These are phyloP conservation scores for Hermaeophaga mercurialis DNA, from an alignment of 2,888 invertebrate species.

Conservation along the genomic window DNA sequence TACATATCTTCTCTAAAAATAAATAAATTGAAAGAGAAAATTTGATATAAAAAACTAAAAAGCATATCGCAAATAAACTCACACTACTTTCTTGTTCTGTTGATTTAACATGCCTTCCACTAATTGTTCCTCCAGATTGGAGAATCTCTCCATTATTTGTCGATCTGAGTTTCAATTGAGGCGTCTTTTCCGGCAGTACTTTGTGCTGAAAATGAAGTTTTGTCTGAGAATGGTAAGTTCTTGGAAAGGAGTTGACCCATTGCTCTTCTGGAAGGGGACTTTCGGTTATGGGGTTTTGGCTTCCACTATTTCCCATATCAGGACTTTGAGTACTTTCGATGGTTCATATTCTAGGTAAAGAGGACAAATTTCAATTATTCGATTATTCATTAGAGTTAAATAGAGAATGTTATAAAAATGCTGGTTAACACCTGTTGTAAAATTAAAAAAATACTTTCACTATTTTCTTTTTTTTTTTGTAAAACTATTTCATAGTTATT, in stretches of 20 bases:
- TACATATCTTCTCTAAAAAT: conserved; percentile 5
- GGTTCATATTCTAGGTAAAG: conserved; percentile 33
- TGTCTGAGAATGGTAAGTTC: conserved; percentile 40
- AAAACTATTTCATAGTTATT: no score
- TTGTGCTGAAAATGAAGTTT: conserved; percentile 46
- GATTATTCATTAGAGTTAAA: no score
- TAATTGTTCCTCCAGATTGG: conserved; percentile 82
- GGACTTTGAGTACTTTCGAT: conserved; percentile 12
- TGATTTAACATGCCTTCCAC: conserved; percentile 61
- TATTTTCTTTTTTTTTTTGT: no score
- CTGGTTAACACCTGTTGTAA: no score
- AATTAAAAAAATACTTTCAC: no score
- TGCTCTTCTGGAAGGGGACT: conserved; percentile 40
- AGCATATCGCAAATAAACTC: conserved; percentile 14
- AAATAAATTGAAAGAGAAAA: no score
- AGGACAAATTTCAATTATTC: no score
- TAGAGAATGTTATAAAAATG: no score
- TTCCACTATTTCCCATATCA: conserved; percentile 56
- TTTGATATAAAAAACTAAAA: no score
- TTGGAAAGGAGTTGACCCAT: conserved; percentile 52
- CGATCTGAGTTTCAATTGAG: conserved; percentile 67
- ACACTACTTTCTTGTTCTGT: conserved; percentile 31
- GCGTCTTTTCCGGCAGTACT: conserved; percentile 72
- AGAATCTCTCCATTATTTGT: conserved; percentile 85
- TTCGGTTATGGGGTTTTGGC: conserved; percentile 50